Base-by-base conservation (phyloP, 1,140 invertebrate species). In the Drosophila equinoxialis region DNA sequence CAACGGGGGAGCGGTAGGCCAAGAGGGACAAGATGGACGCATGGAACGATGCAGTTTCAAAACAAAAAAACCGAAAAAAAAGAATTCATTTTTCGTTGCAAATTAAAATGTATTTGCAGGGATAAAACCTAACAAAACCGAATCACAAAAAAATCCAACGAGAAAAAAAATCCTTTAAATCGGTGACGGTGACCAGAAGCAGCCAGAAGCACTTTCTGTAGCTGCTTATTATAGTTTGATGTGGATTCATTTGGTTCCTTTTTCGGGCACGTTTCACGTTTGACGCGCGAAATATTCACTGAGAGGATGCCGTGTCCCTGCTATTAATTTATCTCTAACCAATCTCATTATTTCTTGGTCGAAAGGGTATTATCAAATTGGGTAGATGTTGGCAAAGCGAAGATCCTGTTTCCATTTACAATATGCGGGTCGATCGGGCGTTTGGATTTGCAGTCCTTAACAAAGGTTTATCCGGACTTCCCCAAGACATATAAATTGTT, bases 131-230 rank as follows among this genome's bases (percentile, higher is more conserved):
- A 51, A 51, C 17, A 51, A 20, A 51, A 51, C 3, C 17, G 7
- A 51, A 51, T 10, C 6, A 51, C 8, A 51, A 6, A 8, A 48
- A 71, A 58, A 59, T 68, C 13, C 65, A 61, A 65, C 41, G 51
- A 60, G 13, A 11, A 51, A 26, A 73, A 45, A 64, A 74, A 51
- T 39, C 63, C 66, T 69, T 48, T 42, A 67, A 35, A 30, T 51
- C 42, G 11, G 7, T 55, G 35, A 63, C 74, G 71, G 75, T 90
- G 84, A 90, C 85, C 84, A 89, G 85, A 90, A 89, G 84, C 84
- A 90, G 84, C 84, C 84, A 89, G 84, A 89, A 89, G 84, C 84
- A 86, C 85, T 90, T 89, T 89, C 20, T 74, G 78, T 68, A 89
- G 78, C 85, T 76, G 86, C 84, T 89, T 89, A 89, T 89, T 89